Conservation (phyloP, 2,113 vertebrate genomes). For the Dinomys branickii region DNA sequence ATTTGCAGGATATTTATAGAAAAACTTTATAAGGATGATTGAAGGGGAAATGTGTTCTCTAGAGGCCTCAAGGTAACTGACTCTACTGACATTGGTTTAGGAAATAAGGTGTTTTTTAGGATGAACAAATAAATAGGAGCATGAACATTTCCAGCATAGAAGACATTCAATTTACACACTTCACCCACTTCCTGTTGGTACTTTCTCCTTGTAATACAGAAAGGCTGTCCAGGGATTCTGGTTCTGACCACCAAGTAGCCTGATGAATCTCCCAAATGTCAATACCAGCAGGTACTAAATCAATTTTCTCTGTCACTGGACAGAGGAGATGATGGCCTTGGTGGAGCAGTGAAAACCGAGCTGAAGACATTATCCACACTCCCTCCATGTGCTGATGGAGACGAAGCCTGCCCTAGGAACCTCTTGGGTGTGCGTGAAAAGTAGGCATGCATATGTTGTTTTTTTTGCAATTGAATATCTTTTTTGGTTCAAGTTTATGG, state of each 20-base stretch:
- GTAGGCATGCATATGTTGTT: neutral
- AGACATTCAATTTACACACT: neutral
- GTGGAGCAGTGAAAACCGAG: neutral
- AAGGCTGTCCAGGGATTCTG: neutral
- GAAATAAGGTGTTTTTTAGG: neutral
- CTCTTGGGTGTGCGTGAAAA: neutral
- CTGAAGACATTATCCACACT: neutral
- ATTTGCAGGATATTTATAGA: neutral
- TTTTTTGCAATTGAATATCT: constrained; percentile 63
- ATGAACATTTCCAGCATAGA: neutral
- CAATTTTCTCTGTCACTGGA: neutral
- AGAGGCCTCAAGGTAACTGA: neutral
- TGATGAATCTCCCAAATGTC: neutral
- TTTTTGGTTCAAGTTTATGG: constrained; percentile 39
- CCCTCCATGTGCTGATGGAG: neutral
- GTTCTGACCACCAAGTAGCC: neutral
- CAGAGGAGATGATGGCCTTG: neutral
- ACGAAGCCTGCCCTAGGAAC: neutral
- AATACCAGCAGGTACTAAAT: neutral
- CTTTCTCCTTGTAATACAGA: neutral
- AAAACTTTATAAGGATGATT: neutral
- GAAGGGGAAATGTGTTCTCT: neutral
- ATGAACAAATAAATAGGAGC: neutral
- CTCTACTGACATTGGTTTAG: neutral
- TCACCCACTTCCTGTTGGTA: rapidly evolving